These are phyloP conservation scores for Trogon melanurus DNA, from an alignment of 2,113 vertebrate genomes.

Conservation along the genomic window DNA sequence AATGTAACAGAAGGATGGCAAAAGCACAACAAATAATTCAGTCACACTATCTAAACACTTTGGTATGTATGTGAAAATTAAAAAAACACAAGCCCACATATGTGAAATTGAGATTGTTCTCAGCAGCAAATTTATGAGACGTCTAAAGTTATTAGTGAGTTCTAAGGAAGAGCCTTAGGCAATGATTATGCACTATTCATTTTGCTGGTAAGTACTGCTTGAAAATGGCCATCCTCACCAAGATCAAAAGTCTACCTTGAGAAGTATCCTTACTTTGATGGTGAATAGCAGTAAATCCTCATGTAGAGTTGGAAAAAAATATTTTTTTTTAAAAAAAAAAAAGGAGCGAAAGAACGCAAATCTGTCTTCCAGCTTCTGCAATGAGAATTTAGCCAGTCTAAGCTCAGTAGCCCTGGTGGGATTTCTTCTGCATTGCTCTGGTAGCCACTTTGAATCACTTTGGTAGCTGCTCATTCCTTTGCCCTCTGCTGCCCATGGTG, in stretches of 20 bases:
- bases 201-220: background rate
- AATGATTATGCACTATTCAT: background rate
- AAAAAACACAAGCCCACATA: background rate
- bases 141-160: background rate
- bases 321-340: background rate
- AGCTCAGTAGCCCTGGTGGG: background rate
- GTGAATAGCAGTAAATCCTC: background rate
- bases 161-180: background rate
- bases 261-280: background rate
- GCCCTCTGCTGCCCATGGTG: fast-evolving
- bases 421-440: background rate
- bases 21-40: background rate
- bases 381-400: background rate
- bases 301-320: background rate
- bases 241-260: slow-evolving; percentile 26
- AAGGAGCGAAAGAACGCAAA: background rate
- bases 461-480: background rate
- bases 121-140: background rate
- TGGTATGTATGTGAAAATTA: background rate
- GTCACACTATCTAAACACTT: background rate
- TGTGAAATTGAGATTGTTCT: background rate
- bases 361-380: background rate
- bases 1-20: fast-evolving
- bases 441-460: background rate
- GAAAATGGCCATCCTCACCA: background rate